phyloP scores from a whole-genome alignment of 2,888 invertebrate species.

The Hypsopygia costalis region DNA sequence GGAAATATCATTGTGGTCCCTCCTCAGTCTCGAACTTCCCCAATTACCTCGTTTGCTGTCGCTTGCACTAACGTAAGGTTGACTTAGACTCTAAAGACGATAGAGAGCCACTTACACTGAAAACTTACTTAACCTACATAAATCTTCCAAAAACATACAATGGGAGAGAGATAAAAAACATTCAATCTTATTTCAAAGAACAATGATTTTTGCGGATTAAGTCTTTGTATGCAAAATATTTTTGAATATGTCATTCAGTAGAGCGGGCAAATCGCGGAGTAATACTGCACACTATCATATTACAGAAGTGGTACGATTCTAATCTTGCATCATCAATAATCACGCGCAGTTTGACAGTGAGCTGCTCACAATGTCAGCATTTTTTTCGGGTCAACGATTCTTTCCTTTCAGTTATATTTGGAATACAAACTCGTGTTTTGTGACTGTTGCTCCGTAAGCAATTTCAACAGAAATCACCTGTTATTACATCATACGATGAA shows the following conservation, averaged over 20 bases:
- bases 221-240: neutral
- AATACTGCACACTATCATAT: slow-evolving; percentile 25
- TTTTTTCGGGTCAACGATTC: slow-evolving; percentile 11
- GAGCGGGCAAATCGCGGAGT: slow-evolving; percentile 2
- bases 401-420: slow-evolving; percentile 2
- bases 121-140: neutral
- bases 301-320: slow-evolving; percentile 38
- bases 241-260: neutral
- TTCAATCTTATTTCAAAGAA: neutral
- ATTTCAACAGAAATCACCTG: neutral
- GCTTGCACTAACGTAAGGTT: too few species aligned
- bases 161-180: neutral
- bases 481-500: neutral
- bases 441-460: neutral
- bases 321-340: slow-evolving; percentile 40
- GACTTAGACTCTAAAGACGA: too few species aligned
- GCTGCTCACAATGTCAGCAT: slow-evolving; percentile 10
- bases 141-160: neutral
- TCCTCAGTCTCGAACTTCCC: too few species aligned
- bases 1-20: too few species aligned
- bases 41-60: too few species aligned
- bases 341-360: slow-evolving; percentile 28
- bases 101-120: neutral
- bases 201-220: neutral
- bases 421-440: neutral